Conservation (phyloP, 1,140 invertebrate species). For the Brachionus plicatilis region DNA sequence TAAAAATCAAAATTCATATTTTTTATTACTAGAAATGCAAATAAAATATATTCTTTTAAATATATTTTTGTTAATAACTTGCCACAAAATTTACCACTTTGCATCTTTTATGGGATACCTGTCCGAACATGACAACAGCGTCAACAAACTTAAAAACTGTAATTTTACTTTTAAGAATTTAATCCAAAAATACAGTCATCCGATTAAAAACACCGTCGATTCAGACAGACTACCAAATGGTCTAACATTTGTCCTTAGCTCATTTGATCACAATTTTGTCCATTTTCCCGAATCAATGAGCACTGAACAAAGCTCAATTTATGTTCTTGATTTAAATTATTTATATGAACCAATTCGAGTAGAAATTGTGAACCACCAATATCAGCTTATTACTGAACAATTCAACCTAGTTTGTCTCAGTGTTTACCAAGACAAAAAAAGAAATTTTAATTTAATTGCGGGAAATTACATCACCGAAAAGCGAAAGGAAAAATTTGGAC, state of each 20-base stretch:
- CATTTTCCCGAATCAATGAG: background rate
- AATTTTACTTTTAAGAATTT: background rate
- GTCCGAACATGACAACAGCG: background rate
- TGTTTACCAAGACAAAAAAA: background rate
- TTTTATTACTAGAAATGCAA: background rate
- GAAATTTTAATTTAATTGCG: background rate
- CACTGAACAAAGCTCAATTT: background rate
- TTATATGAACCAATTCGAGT: background rate
- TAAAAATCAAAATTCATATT: no score
- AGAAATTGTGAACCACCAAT: background rate
- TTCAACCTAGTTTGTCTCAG: background rate
- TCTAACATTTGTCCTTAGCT: background rate
- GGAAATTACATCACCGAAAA: background rate
- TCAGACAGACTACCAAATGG: slow-evolving; percentile 10
- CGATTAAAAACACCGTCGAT: background rate
- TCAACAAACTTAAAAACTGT: background rate
- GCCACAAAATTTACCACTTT: background rate
- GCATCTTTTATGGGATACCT: background rate
- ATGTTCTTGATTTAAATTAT: background rate
- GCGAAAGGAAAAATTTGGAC: background rate
- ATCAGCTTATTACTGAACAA: background rate
- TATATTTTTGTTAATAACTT: background rate
- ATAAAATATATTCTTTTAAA: background rate
- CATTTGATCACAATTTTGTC: background rate
- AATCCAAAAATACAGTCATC: background rate